Evolutionary conservation across 1,140 invertebrate species (phyloP).

Genomic region (Ericerus pela): DNA sequence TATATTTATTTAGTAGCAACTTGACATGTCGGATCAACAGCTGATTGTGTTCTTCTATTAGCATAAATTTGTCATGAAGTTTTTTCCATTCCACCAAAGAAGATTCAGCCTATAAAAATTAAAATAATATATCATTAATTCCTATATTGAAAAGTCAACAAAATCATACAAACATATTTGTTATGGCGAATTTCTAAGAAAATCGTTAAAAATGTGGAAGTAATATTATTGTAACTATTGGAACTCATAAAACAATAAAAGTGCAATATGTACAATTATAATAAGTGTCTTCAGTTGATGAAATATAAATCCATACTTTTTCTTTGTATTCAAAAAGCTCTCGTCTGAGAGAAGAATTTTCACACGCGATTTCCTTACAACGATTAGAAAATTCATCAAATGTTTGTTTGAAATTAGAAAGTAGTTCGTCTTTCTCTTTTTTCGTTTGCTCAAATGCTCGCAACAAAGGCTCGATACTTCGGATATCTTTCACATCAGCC

Average conservation of each 20-base stretch:
- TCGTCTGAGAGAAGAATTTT: background rate
- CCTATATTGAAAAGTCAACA: background rate
- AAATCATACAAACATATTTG: background rate
- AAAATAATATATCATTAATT: too few species aligned
- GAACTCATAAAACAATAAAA: too few species aligned
- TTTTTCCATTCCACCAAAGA: background rate
- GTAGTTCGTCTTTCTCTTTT: background rate
- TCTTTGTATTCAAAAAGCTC: background rate
- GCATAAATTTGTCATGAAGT: background rate
- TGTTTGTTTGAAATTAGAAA: background rate
- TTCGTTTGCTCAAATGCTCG: background rate
- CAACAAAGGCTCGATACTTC: background rate
- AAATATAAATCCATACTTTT: too few species aligned
- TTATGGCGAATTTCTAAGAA: background rate
- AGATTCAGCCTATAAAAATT: background rate
- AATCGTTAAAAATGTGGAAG: background rate
- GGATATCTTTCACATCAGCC: background rate
- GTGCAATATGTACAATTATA: too few species aligned
- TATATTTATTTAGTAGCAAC: background rate
- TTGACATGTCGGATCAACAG: background rate
- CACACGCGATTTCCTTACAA: background rate
- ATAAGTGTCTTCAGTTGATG: too few species aligned
- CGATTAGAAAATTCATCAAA: background rate
- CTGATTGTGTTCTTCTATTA: slow-evolving; percentile 1
- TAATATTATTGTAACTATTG: background rate